A percentile compares a stretch with the other conserved stretches of the same genome.
Evolutionary conservation across 2,797 vertebrate species (phyloP).

Genomic region (Coregonus sp.): DNA sequence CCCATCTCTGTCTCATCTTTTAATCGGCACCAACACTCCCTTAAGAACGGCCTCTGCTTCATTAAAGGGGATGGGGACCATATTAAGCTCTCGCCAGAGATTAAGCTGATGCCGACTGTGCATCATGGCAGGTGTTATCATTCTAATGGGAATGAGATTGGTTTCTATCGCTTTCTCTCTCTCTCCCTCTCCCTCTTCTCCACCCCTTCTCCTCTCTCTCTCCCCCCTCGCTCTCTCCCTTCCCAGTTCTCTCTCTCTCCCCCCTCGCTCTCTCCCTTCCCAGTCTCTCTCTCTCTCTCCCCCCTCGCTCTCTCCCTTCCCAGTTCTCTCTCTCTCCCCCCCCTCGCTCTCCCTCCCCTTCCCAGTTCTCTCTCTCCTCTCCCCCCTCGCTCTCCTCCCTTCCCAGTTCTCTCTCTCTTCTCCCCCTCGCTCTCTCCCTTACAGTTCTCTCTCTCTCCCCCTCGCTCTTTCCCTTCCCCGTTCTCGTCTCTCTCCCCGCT

Average conservation of each 20-base stretch:
- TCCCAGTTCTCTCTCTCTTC: too few relatives aligned
- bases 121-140: conserved; percentile 29
- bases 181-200: neutral
- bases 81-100: conserved; percentile 22
- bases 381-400: too few relatives aligned
- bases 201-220: neutral
- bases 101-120: conserved; percentile 20
- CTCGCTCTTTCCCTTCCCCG: neutral
- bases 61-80: conserved; percentile 21
- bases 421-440: too few relatives aligned
- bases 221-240: too few relatives aligned
- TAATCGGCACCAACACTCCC: conserved; percentile 8
- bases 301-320: too few relatives aligned
- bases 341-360: neutral
- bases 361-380: too few relatives aligned
- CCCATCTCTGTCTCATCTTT: conserved; percentile 1
- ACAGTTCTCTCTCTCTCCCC: neutral
- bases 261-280: neutral
- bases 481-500: neutral
- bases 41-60: conserved; percentile 24
- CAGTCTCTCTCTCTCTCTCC: too few relatives aligned
- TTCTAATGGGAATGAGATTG: conserved; percentile 14
- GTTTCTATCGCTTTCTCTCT: neutral
- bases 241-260: neutral
- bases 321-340: too few relatives aligned